A percentile compares a stretch with the other conserved stretches of the same genome.
phyloP scores from a whole-genome alignment of 2,888 invertebrate species.

The Bugula neritina region DNA sequence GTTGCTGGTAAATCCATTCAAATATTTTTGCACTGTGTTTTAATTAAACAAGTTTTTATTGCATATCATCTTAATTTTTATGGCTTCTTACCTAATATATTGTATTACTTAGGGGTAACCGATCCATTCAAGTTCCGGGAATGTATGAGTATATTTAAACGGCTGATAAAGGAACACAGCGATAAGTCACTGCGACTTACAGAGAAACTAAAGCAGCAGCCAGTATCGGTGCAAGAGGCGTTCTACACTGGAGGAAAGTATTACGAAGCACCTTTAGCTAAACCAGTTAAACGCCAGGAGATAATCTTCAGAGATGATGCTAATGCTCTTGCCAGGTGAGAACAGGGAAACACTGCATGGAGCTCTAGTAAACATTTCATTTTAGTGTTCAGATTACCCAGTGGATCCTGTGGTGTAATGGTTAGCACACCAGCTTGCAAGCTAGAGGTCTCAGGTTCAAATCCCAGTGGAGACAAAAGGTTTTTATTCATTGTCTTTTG shows the following conservation, averaged over 20 bases:
- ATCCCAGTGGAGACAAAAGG: no score
- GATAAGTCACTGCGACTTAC: slow-evolving; percentile 16
- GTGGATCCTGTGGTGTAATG: no score
- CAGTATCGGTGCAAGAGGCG: not conserved
- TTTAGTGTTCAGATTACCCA: no score
- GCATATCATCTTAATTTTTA: not conserved
- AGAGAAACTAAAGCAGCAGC: slow-evolving; percentile 12
- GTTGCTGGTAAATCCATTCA: slow-evolving; percentile 36
- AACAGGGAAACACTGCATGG: no score
- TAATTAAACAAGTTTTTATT: not conserved
- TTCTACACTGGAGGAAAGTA: slow-evolving; percentile 15
- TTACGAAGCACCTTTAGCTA: slow-evolving; percentile 11
- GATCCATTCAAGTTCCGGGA: slow-evolving; percentile 44
- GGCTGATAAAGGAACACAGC: slow-evolving; percentile 29
- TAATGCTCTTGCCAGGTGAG: slow-evolving; percentile 1
- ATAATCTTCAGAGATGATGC: slow-evolving; percentile 23
- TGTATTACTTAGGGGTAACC: slow-evolving; percentile 37
- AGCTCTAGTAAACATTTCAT: no score
- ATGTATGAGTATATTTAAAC: slow-evolving; percentile 42
- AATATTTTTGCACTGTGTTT: not conserved
- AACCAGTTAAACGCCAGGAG: not conserved
- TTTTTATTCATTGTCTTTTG: no score
- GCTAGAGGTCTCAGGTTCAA: no score
- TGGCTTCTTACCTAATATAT: no score
- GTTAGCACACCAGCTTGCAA: no score